Evolutionary conservation across 2,113 vertebrate species (phyloP).

Genomic region (Ptilorrhoa leucosticta): DNA sequence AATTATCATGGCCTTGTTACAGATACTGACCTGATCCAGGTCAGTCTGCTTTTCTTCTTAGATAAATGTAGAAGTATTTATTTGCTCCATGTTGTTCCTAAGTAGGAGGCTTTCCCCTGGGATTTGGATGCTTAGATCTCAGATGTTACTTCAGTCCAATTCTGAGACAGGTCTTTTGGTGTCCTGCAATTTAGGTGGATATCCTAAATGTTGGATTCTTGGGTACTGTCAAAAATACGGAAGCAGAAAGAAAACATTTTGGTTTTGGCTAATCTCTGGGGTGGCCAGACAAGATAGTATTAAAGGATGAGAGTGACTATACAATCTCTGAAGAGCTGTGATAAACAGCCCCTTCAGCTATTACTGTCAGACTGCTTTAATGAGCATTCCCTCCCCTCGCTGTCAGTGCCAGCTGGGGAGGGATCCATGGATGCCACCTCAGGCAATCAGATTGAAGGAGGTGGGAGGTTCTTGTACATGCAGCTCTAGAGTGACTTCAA

Average conservation of each 20-base stretch:
- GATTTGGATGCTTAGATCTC: not conserved
- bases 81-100: not conserved
- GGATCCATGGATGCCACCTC: not conserved
- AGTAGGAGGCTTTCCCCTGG: not conserved
- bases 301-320: not conserved
- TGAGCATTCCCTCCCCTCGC: not conserved
- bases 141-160: not conserved
- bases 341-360: not conserved
- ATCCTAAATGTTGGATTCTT: not conserved
- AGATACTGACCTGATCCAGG: not conserved
- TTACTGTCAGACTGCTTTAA: not conserved
- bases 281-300: not conserved
- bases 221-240: not conserved
- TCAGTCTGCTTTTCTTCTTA: not conserved
- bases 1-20: not conserved
- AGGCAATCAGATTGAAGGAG: not conserved
- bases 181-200: not conserved
- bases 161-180: not conserved
- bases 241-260: not conserved
- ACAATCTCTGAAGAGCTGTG: accelerated
- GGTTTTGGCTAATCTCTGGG: not conserved
- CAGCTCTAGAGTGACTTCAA: not conserved
- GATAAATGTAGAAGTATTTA: not conserved
- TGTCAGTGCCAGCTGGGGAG: not conserved
- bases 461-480: not conserved